These are phyloP conservation scores for Mionectes olivaceus DNA, from an alignment of 2,797 vertebrate genomes.

Conservation along the genomic window DNA sequence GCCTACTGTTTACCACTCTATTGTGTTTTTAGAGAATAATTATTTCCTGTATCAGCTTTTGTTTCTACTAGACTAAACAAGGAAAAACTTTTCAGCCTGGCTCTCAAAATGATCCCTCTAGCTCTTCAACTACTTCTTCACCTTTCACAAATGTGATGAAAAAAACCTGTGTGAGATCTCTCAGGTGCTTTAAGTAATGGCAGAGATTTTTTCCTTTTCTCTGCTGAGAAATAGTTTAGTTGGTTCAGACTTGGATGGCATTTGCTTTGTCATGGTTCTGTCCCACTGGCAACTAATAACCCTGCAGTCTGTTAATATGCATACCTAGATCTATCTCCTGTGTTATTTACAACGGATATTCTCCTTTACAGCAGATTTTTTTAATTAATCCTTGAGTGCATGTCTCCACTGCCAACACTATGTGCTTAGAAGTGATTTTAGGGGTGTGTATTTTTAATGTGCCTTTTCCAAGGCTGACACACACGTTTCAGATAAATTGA, in stretches of 20 bases:
- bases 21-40: constrained; percentile 55
- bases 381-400: background rate
- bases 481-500: constrained; percentile 9
- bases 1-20: constrained; percentile 54
- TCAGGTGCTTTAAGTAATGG: background rate
- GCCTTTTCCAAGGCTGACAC: constrained; percentile 38
- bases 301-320: background rate
- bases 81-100: background rate
- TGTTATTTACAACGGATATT: background rate
- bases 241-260: background rate
- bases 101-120: background rate
- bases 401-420: background rate
- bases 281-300: background rate
- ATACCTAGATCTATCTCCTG: background rate
- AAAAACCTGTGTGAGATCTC: background rate
- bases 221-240: background rate
- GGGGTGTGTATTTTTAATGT: background rate
- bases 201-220: background rate
- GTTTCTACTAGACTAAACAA: constrained; percentile 58
- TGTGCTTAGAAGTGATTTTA: background rate
- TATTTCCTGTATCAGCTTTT: constrained; percentile 67
- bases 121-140: background rate
- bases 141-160: background rate
- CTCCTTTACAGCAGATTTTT: background rate
- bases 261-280: background rate